A percentile compares a stretch with the other conserved stretches of the same genome.
Evolutionary conservation across 2,113 vertebrate species (phyloP).

Genomic region (Gymnobelideus leadbeateri): DNA sequence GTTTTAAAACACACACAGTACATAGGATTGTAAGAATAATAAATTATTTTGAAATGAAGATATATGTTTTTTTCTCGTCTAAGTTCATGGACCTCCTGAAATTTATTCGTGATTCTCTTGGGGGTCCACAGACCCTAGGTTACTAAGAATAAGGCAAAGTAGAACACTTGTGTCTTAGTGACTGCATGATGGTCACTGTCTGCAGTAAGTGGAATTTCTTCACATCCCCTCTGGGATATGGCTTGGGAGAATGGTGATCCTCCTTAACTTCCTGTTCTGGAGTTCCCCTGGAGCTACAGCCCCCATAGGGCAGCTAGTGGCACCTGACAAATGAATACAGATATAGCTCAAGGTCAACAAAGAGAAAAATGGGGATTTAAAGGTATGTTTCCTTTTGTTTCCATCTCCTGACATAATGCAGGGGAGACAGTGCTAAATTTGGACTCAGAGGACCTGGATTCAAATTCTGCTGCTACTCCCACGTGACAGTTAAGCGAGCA

Average conservation of each 20-base stretch:
- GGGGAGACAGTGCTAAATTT: neutral
- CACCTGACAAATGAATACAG: neutral
- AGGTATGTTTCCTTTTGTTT: neutral
- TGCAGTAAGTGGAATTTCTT: neutral
- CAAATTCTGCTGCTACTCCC: neutral
- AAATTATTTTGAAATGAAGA: neutral
- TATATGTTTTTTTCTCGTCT: neutral
- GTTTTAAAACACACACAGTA: neutral
- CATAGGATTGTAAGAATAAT: neutral
- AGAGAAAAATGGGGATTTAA: neutral
- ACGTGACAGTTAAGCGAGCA: neutral
- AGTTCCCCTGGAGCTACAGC: neutral
- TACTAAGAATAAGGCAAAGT: neutral
- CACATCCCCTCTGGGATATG: neutral
- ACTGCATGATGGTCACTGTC: neutral
- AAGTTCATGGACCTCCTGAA: neutral
- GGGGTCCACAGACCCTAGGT: neutral
- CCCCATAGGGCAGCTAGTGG: neutral
- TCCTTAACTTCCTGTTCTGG: neutral
- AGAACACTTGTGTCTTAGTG: neutral
- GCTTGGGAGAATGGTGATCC: neutral
- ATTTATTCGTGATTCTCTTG: neutral
- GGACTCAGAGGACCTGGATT: neutral
- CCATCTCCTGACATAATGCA: neutral
- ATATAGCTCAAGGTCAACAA: neutral